Conservation (phyloP, 92 coral and sea anemone species). For the Zoanthus gigantus region DNA sequence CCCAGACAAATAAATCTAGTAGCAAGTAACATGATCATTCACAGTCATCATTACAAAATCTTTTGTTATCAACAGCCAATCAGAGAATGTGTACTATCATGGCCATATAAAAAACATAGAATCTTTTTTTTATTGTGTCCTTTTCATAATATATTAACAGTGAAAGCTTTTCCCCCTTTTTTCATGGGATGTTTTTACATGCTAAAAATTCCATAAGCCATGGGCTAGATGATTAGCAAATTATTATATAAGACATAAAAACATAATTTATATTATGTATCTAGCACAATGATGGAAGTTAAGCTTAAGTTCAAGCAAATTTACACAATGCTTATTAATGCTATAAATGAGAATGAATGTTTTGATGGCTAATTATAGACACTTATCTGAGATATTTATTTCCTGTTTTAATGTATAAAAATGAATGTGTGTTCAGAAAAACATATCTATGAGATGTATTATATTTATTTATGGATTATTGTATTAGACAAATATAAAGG, state of each 20-base stretch:
- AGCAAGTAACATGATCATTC: not conserved
- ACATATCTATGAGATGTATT: no score
- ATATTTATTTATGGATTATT: no score
- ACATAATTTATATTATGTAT: not conserved
- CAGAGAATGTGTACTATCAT: not conserved
- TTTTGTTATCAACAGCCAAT: not conserved
- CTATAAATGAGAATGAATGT: no score
- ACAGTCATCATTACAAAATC: not conserved
- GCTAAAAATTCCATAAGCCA: not conserved
- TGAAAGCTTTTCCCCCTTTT: not conserved
- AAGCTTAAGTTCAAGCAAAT: no score
- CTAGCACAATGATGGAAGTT: not conserved
- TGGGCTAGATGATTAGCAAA: not conserved
- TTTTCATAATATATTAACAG: not conserved
- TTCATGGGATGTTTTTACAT: not conserved
- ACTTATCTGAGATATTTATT: constrained; percentile 1
- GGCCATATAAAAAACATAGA: not conserved
- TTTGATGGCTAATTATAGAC: constrained; percentile 36
- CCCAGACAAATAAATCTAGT: not conserved
- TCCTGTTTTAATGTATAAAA: constrained; percentile 11
- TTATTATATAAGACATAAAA: not conserved
- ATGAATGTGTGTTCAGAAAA: no score
- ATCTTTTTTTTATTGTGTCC: not conserved
- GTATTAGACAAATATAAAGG: no score
- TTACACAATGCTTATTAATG: no score